Evolutionary conservation across 2,888 invertebrate genomes (phyloP).

Genomic region (Drosophila mimica): DNA sequence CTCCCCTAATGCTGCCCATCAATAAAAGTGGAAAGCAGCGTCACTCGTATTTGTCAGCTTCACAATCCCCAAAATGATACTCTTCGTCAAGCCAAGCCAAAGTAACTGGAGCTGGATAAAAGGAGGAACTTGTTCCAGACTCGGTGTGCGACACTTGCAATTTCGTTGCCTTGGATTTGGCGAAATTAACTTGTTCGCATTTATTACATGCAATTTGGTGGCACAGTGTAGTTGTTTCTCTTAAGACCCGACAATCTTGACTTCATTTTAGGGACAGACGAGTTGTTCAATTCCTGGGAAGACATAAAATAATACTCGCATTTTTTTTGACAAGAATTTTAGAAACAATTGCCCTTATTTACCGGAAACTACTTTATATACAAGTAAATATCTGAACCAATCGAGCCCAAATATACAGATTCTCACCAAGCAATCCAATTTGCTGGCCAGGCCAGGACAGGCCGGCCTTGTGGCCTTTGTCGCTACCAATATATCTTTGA

Average conservation of each 20-base stretch:
- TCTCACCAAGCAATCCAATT: slow-evolving; percentile 15
- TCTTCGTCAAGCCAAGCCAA: slow-evolving; percentile 28
- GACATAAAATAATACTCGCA: neutral
- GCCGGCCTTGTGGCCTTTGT: slow-evolving; percentile 25
- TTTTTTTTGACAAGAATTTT: neutral
- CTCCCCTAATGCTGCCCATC: slow-evolving; percentile 63
- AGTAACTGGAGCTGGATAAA: slow-evolving; percentile 9
- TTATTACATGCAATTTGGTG: slow-evolving; percentile 67
- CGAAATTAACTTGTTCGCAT: slow-evolving; percentile 68
- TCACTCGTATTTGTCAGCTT: slow-evolving; percentile 62
- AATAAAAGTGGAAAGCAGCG: slow-evolving; percentile 58
- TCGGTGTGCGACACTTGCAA: slow-evolving; percentile 33
- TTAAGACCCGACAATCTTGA: slow-evolving; percentile 11
- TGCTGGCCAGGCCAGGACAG: neutral
- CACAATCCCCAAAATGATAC: slow-evolving; percentile 60
- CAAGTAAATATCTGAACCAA: neutral
- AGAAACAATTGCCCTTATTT: neutral
- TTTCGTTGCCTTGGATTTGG: slow-evolving; percentile 41
- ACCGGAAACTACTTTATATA: neutral
- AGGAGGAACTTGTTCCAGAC: slow-evolving; percentile 26
- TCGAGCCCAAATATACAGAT: neutral
- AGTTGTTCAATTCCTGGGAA: neutral
- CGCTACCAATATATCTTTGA: slow-evolving; percentile 40
- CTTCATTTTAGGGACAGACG: slow-evolving; percentile 6
- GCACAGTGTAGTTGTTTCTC: slow-evolving; percentile 42